Evolutionary conservation across 2,797 vertebrate genomes (phyloP), one percentile per base, ranked within the genome.

Genomic region (Thaleichthys pacificus): DNA sequence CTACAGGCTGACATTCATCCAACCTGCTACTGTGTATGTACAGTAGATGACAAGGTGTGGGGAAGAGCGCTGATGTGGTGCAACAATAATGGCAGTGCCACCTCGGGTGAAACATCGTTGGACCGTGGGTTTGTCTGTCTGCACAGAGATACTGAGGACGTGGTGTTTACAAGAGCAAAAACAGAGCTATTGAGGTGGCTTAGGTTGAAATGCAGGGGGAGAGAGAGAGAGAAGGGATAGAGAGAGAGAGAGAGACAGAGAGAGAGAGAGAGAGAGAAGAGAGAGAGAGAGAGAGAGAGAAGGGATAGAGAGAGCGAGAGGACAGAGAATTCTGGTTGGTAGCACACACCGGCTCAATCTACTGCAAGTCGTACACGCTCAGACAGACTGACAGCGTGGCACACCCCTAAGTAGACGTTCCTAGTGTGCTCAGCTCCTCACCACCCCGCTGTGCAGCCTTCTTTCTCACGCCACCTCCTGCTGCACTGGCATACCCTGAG

Each of bases 31-130:
- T 63, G 22, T 35, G 24, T 70, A 17, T 54, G 12, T 28, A 11
- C 51, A n/a, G 15, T 17, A 54, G 62, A 64, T 17, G 15, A 54
- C 19, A 54, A 54, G 51, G 8, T 54, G 51, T 56, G 30, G 11
- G 24, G 32, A 26, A 3, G 66, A 75, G 85, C 78, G 80, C 17
- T 70, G 78, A 78, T 68, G 75, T 71, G 73, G 38, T 61, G 80
- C 85, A 78, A 76, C 79, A 85, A 81, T 80, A 82, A 72, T 66
- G 74, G 78, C 68, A 81, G 79, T 63, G 30, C 77, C 74, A 78
- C 76, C 67, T 70, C 7, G 22, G 82, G 85, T 85, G 85, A 87
- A 86, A 88, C 82, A 91, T 92, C 17, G 83, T 92, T 81, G 65
- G 84, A 63, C 81, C 82, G 80, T 76, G 70, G 77, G 78, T 71